Evolutionary conservation across 1,140 invertebrate genomes (phyloP).

Genomic region (Lepidurus apus): DNA sequence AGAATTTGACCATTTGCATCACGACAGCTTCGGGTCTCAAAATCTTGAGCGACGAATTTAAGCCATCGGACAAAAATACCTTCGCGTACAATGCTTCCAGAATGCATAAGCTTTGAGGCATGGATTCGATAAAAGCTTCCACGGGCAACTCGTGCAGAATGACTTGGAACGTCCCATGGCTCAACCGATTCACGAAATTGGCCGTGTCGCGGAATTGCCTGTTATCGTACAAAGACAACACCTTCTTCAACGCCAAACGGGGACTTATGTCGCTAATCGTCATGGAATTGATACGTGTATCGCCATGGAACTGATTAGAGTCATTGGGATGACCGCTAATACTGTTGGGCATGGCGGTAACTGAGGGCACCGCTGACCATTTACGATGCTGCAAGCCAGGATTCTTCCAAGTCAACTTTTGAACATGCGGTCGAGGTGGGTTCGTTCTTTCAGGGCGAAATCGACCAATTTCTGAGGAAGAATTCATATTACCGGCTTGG

Average conservation of each 20-base stretch:
- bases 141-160: slow-evolving; percentile 65
- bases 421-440: neutral
- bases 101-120: slow-evolving; percentile 77
- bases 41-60: slow-evolving; percentile 43
- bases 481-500: neutral
- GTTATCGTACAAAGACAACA: slow-evolving; percentile 69
- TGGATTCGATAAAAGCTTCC: slow-evolving; percentile 75
- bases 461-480: neutral
- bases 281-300: slow-evolving; percentile 48
- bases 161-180: slow-evolving; percentile 60
- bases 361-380: neutral
- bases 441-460: neutral
- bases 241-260: slow-evolving; percentile 56
- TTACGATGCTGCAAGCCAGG: neutral
- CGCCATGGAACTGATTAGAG: slow-evolving; percentile 36
- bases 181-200: slow-evolving; percentile 65
- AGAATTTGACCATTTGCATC: slow-evolving; percentile 72
- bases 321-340: neutral
- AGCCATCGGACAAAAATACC: slow-evolving; percentile 49
- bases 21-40: slow-evolving; percentile 68
- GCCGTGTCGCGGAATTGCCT: slow-evolving; percentile 72
- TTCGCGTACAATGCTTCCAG: slow-evolving; percentile 79
- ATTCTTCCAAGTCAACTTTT: neutral
- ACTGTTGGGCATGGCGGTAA: neutral
- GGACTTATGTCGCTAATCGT: slow-evolving; percentile 62